Percentiles rank a stretch among this genome's conserved stretches.
Conservation (phyloP, 2,113 vertebrate species). For the Platichthys flesus region DNA sequence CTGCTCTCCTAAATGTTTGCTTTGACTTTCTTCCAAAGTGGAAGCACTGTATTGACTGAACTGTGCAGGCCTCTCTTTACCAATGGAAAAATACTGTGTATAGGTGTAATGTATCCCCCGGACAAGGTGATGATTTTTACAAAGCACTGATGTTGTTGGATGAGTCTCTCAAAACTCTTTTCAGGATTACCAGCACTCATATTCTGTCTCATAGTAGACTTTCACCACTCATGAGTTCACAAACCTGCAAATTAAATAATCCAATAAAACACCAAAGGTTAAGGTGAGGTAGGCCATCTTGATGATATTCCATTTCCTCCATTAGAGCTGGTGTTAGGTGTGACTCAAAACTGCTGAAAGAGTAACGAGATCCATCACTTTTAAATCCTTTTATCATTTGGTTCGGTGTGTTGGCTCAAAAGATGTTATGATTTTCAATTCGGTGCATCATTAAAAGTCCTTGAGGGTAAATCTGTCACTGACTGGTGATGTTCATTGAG, state of each 20-base stretch:
- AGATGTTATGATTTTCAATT: slow-evolving; percentile 26
- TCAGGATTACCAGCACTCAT: not conserved
- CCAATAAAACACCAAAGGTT: not conserved
- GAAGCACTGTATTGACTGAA: slow-evolving; percentile 21
- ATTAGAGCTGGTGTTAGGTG: slow-evolving; percentile 8
- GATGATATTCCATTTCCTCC: slow-evolving; percentile 23
- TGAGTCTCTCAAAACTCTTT: not conserved
- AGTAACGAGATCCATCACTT: slow-evolving; percentile 25
- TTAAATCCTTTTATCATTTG: slow-evolving; percentile 15
- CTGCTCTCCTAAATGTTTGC: slow-evolving; percentile 24
- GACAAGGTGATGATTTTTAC: slow-evolving; percentile 9
- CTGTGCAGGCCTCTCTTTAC: slow-evolving; percentile 5
- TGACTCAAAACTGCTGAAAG: slow-evolving; percentile 18
- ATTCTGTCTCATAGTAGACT: not conserved
- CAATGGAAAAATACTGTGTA: slow-evolving; percentile 18
- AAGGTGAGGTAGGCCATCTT: not conserved
- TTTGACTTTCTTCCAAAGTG: slow-evolving; percentile 15
- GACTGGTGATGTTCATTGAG: slow-evolving; percentile 36
- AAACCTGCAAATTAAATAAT: not conserved
- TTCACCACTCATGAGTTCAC: not conserved
- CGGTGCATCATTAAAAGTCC: slow-evolving; percentile 28
- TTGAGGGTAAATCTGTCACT: slow-evolving; percentile 46
- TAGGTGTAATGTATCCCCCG: not conserved
- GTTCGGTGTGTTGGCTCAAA: slow-evolving; percentile 5
- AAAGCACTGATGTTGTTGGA: not conserved